Base-by-base conservation (phyloP, 2,888 invertebrate species). In the Scaptomyza polygonia region DNA sequence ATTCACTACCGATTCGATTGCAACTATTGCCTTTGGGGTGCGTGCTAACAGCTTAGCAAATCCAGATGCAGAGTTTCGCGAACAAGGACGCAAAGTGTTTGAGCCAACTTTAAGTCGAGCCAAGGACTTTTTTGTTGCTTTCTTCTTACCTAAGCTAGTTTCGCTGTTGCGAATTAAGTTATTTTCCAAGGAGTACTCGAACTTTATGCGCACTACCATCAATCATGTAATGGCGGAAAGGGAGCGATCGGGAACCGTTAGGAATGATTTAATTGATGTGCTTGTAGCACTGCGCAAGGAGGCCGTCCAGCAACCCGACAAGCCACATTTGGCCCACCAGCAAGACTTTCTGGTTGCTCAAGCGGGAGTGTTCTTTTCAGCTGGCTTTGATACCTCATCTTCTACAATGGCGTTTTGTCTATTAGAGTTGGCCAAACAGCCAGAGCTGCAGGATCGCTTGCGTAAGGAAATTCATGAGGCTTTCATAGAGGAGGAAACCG, bases 231-330 rank as follows among this genome's bases (percentile, higher is more conserved):
- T 93, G 44, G 52, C 80, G 0, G 88, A 92, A 11, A 88, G 93
- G 3, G 90, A 91, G 54, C 78, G 89, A 11, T 89, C 88, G 5
- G 92, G 91, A 4, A 52, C 72, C 0, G 86, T 86, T 8, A 89
- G 93, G 9, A 91, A 92, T 52, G 93, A 93, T 79, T 89, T 93
- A 1, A 91, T 93, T 42, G 93, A 93, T 72, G 74, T 92, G 5
- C 76, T 93, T 11, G 85, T 93, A 34, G 89, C 91, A 1, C 63
- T 93, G 5, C 92, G 90, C 30, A 87, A 90, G 49, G 88, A 89
- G 45, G 77, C 78, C 0, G 72, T 67, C 11, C 34, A 53, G 14
- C 75, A 83, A 5, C 61, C 75, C 0, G 52, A 70, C 1, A 68
- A 72, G 9, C 76, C 79, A 0, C 74, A 88, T 14, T 66, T 84